phyloP scores from a whole-genome alignment of 2,113 vertebrate genomes.

The Tyrannus savana region DNA sequence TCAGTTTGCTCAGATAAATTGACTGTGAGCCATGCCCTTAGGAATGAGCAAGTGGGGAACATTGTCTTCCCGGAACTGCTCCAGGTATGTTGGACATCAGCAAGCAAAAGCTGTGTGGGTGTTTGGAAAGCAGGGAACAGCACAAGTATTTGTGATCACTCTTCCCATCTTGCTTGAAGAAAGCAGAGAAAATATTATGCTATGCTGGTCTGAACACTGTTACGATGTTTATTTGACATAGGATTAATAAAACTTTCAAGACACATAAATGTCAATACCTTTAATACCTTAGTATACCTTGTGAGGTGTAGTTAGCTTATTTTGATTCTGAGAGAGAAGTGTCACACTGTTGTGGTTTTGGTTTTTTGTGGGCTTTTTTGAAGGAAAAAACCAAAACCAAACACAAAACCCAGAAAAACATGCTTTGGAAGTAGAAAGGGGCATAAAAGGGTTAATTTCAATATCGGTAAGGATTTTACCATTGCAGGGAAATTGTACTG shows the following conservation, averaged over 20 bases:
- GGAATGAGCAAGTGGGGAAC: conserved; percentile 4
- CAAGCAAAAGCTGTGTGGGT: neutral
- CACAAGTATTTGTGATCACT: neutral
- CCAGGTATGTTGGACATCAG: neutral
- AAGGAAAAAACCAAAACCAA: neutral
- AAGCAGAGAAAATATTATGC: neutral
- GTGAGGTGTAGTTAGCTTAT: neutral
- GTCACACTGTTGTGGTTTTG: neutral
- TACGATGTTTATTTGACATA: neutral
- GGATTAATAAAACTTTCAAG: neutral
- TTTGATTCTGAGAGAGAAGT: neutral
- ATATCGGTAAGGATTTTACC: neutral
- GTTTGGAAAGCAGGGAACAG: neutral
- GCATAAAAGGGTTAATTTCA: neutral
- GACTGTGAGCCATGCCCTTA: conserved; percentile 6
- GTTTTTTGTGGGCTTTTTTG: neutral
- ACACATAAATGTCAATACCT: neutral
- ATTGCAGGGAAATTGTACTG: conserved; percentile 10
- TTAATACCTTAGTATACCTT: neutral
- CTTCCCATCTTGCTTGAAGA: neutral
- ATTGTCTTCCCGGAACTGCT: neutral
- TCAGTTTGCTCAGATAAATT: neutral
- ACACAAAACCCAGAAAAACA: neutral
- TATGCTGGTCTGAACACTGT: neutral
- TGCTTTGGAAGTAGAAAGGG: neutral